These are phyloP conservation scores for Melanotaenia maccullochi DNA, from an alignment of 2,797 vertebrate species.

Conservation along the genomic window DNA sequence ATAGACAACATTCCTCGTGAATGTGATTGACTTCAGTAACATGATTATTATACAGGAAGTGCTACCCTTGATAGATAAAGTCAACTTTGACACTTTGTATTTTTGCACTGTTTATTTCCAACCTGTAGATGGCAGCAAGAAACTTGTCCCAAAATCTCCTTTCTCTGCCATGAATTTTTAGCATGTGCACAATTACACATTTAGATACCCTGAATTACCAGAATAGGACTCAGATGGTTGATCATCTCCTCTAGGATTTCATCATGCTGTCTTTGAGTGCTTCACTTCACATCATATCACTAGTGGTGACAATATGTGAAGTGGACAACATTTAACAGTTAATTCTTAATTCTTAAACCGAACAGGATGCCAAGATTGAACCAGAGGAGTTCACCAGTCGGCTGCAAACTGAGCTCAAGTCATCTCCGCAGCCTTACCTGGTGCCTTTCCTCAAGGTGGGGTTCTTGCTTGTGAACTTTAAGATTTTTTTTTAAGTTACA, in stretches of 20 bases:
- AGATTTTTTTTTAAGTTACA: not conserved
- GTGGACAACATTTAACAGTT: not conserved
- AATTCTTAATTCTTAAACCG: not conserved
- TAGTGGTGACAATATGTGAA: constrained; percentile 12
- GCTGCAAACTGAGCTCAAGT: constrained; percentile 90
- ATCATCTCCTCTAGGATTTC: constrained; percentile 27
- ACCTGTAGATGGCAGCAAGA: constrained; percentile 79
- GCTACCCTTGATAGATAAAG: not conserved
- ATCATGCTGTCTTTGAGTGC: constrained; percentile 18
- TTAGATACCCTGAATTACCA: constrained; percentile 28
- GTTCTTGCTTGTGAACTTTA: not conserved
- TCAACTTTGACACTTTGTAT: constrained; percentile 9
- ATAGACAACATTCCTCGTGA: not conserved
- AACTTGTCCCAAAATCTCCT: constrained; percentile 48
- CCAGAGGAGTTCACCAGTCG: constrained; percentile 91
- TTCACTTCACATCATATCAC: not conserved
- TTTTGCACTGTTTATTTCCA: constrained; percentile 47
- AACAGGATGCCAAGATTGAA: constrained; percentile 90
- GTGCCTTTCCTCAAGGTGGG: constrained; percentile 91
- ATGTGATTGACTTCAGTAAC: constrained; percentile 1
- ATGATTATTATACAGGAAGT: not conserved
- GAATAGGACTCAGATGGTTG: constrained; percentile 12
- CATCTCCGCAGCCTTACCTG: constrained; percentile 91
- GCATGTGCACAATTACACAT: constrained; percentile 16
- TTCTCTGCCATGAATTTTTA: constrained; percentile 21